Conservation (phyloP, 1,140 invertebrate genomes). For the Megathymus violae region DNA sequence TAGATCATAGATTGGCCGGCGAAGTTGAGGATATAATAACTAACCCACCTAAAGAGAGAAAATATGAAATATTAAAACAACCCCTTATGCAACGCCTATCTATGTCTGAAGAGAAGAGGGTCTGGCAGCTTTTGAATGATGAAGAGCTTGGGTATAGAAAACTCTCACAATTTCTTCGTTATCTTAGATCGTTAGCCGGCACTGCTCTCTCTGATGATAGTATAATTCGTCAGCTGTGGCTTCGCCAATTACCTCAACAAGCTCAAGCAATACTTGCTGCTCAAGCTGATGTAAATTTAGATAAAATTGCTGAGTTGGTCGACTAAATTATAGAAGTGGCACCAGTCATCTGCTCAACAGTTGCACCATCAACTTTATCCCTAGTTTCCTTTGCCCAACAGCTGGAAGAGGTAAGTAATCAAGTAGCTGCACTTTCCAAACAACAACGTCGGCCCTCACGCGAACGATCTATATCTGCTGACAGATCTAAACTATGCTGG, state of each 20-base stretch:
- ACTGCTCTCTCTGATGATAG: conserved; percentile 36
- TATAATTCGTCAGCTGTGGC: conserved; percentile 36
- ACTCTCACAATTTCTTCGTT: conserved; percentile 52
- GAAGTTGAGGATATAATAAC: too few relatives aligned
- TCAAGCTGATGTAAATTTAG: conserved; percentile 31
- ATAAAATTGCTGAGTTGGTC: conserved; percentile 35
- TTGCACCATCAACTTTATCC: too few relatives aligned
- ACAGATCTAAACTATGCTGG: conserved; percentile 17
- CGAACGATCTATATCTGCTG: too few relatives aligned
- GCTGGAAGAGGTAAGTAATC: too few relatives aligned
- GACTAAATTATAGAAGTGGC: conserved; percentile 38
- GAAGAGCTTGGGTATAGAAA: conserved; percentile 50
- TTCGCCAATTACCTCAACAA: conserved; percentile 36
- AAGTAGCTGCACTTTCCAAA: too few relatives aligned
- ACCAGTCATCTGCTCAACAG: too few relatives aligned
- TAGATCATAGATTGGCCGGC: conserved; percentile 15
- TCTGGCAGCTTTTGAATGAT: conserved; percentile 40
- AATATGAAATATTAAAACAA: conserved; percentile 31
- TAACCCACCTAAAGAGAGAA: conserved; percentile 21
- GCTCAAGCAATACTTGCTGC: conserved; percentile 41
- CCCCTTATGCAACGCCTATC: conserved; percentile 30
- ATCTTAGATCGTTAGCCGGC: conserved; percentile 44
- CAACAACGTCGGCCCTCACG: too few relatives aligned
- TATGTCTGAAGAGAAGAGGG: conserved; percentile 33
- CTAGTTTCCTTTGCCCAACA: too few relatives aligned